Percentiles rank a stretch among this genome's conserved stretches.
phyloP scores from a whole-genome alignment of 2,888 invertebrate species.

The Masnerella sp. region DNA sequence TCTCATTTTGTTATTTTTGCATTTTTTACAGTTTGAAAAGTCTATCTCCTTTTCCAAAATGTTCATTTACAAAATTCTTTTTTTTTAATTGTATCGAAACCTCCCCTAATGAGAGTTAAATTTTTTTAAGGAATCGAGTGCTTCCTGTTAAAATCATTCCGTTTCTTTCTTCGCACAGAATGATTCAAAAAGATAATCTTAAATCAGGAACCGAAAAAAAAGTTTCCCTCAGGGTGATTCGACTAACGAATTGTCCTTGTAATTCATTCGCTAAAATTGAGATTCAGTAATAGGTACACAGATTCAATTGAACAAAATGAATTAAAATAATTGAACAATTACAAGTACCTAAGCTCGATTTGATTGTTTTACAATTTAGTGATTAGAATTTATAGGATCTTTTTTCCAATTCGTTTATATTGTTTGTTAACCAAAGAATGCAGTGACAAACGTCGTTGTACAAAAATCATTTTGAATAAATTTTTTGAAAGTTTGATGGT shows the following conservation, averaged over 20 bases:
- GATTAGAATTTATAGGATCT: slow-evolving; percentile 15
- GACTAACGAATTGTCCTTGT: slow-evolving; percentile 29
- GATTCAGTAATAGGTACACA: slow-evolving; percentile 12
- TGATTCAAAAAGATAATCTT: neutral
- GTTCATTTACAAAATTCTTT: no score
- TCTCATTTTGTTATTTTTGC: no score
- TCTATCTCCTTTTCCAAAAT: no score
- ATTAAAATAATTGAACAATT: neutral
- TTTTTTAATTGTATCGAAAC: no score
- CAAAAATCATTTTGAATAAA: slow-evolving; percentile 68
- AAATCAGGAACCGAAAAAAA: slow-evolving; percentile 17
- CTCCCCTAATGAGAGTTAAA: no score
- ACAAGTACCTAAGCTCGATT: slow-evolving; percentile 25
- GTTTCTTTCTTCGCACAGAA: slow-evolving; percentile 1
- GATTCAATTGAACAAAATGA: neutral
- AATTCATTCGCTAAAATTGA: slow-evolving; percentile 14
- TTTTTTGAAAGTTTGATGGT: slow-evolving; percentile 65
- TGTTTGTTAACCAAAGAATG: slow-evolving; percentile 33
- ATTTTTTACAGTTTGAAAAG: no score
- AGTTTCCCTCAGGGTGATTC: slow-evolving; percentile 35
- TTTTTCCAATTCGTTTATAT: slow-evolving; percentile 23
- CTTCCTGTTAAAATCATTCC: neutral
- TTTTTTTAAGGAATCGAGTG: neutral
- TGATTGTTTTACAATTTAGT: slow-evolving; percentile 22
- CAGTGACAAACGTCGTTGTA: slow-evolving; percentile 66